Percentiles rank a stretch among this genome's conserved stretches.
Conservation (phyloP, 2,888 invertebrate genomes). For the Eucriotettix oculatus region DNA sequence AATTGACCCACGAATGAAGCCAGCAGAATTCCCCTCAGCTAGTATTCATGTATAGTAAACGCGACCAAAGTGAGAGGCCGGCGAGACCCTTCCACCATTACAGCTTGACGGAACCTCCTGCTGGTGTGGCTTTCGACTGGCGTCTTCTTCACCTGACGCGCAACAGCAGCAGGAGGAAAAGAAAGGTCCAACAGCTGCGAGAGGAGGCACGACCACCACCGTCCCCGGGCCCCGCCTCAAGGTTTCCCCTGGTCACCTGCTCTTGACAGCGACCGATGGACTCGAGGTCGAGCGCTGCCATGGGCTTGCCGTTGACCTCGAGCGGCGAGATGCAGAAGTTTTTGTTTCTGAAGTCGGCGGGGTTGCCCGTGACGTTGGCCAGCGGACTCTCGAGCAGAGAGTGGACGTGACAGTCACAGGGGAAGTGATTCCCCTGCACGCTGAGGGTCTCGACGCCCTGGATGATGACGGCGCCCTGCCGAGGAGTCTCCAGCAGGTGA, state of each 20-base stretch:
- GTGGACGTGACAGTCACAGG: slow-evolving; percentile 72
- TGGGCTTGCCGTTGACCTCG: slow-evolving; percentile 60
- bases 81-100: too few species aligned
- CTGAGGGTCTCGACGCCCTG: slow-evolving; percentile 55
- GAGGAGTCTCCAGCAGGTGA: slow-evolving; percentile 63
- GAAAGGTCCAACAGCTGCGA: too few species aligned
- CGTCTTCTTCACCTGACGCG: too few species aligned
- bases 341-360: slow-evolving; percentile 44
- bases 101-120: too few species aligned
- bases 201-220: too few species aligned
- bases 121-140: too few species aligned
- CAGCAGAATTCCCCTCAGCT: too few species aligned
- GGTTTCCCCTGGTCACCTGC: slow-evolving; percentile 45
- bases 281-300: slow-evolving; percentile 49
- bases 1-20: too few species aligned
- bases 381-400: slow-evolving; percentile 59
- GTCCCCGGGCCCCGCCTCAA: slow-evolving; percentile 22
- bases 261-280: slow-evolving; percentile 50
- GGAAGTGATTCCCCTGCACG: slow-evolving; percentile 65
- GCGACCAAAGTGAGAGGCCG: too few species aligned
- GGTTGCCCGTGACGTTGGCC: slow-evolving; percentile 38
- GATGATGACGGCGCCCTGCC: slow-evolving; percentile 45
- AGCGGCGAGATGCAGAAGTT: slow-evolving; percentile 78
- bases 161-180: too few species aligned
- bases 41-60: too few species aligned